Evolutionary conservation across 2,797 vertebrate genomes (phyloP).

Genomic region (Cottoperca gobio): DNA sequence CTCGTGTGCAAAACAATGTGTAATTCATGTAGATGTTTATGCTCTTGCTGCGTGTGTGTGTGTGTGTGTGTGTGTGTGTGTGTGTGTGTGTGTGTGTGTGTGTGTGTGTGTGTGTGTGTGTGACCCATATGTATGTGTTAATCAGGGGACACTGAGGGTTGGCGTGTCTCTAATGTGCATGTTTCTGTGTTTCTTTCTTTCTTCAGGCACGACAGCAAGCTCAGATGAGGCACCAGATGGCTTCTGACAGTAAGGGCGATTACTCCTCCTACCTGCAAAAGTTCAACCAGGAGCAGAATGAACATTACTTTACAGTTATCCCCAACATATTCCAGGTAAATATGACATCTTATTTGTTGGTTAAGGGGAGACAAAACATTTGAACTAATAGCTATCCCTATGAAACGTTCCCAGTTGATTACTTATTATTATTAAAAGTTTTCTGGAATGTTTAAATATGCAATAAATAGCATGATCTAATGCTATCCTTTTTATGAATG

Average conservation of each 20-base stretch:
- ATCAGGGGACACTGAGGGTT: conserved; percentile 25
- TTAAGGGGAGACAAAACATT: too few relatives aligned
- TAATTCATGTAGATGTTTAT: conserved; percentile 16
- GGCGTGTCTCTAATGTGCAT: conserved; percentile 33
- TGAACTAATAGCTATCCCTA: too few relatives aligned
- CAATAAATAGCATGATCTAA: too few relatives aligned
- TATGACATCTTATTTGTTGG: background rate
- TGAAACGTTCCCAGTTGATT: too few relatives aligned
- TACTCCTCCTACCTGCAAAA: conserved; percentile 93
- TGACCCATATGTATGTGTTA: conserved; percentile 44
- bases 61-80: conserved; percentile 12
- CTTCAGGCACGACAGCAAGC: conserved; percentile 89
- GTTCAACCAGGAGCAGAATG: conserved; percentile 96
- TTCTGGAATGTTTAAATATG: too few relatives aligned
- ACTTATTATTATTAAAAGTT: too few relatives aligned
- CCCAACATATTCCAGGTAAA: conserved; percentile 93
- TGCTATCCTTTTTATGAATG: too few relatives aligned
- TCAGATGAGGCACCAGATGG: conserved; percentile 95
- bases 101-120: conserved; percentile 20
- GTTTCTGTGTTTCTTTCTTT: conserved; percentile 29
- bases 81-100: conserved; percentile 21
- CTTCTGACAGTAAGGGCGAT: conserved; percentile 93
- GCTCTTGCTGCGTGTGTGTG: conserved; percentile 21
- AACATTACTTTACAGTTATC: conserved; percentile 94
- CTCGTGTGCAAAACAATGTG: conserved; percentile 47